These are phyloP conservation scores for Temnothorax unifasciatus DNA, from an alignment of 2,888 invertebrate genomes.

Conservation along the genomic window DNA sequence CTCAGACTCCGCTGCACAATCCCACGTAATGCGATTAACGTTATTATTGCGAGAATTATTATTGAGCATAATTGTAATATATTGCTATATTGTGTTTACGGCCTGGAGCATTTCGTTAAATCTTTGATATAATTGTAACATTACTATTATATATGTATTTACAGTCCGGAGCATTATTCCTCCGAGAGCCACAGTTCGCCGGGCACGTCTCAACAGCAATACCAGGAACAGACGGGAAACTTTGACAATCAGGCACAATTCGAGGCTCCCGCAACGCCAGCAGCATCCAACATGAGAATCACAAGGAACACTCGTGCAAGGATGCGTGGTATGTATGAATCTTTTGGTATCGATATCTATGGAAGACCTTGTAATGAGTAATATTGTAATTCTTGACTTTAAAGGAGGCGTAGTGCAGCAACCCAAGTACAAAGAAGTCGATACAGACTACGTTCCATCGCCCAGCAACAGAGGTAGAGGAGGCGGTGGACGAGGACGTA, in stretches of 20 bases:
- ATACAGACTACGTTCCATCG: constrained; percentile 81
- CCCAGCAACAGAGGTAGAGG: constrained; percentile 81
- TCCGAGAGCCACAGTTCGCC: constrained; percentile 84
- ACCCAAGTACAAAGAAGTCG: constrained; percentile 85
- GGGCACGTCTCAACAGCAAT: constrained; percentile 81
- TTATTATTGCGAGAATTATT: constrained; percentile 4
- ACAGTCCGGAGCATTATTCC: constrained; percentile 83
- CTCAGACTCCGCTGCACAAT: constrained; percentile 84
- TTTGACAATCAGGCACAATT: constrained; percentile 82
- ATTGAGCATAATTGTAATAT: neutral
- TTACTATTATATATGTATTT: neutral
- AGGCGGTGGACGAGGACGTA: constrained; percentile 87
- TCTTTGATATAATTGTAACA: too few relatives aligned
- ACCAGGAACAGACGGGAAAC: constrained; percentile 79
- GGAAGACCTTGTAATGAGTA: neutral
- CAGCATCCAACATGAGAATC: constrained; percentile 84
- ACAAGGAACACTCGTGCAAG: constrained; percentile 86
- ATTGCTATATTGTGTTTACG: constrained; percentile 53
- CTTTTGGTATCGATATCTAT: neutral
- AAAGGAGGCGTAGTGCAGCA: constrained; percentile 82
- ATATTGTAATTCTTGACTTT: constrained; percentile 8
- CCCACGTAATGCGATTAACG: constrained; percentile 77
- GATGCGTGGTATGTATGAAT: constrained; percentile 80
- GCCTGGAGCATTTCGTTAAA: constrained; percentile 78
- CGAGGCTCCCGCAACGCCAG: constrained; percentile 85